phyloP scores from a whole-genome alignment of 2,888 invertebrate genomes.

The Germaria angustata region DNA sequence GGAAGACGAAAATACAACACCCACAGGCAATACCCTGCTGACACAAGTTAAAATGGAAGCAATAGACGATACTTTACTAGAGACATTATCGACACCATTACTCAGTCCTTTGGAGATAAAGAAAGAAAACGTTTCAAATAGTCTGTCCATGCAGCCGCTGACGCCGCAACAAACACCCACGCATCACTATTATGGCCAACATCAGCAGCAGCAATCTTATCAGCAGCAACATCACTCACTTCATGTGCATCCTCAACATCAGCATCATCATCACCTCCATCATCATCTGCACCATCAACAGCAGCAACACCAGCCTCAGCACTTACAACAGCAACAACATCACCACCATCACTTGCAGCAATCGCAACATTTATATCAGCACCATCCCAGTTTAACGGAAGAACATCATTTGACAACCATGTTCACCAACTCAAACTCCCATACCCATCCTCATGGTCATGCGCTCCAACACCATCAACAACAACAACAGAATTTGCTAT shows the following conservation, averaged over 20 bases:
- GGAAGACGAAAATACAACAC: conserved; percentile 30
- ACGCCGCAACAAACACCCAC: conserved; percentile 72
- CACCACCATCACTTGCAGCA: conserved; percentile 67
- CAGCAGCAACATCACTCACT: conserved; percentile 71
- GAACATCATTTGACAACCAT: conserved; percentile 55
- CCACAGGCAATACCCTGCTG: conserved; percentile 65
- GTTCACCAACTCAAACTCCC: conserved; percentile 61
- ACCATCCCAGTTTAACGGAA: conserved; percentile 77
- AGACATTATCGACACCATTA: conserved; percentile 85
- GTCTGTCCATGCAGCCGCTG: conserved; percentile 76
- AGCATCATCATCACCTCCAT: conserved; percentile 64
- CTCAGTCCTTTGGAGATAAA: conserved; percentile 90
- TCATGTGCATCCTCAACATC: conserved; percentile 70
- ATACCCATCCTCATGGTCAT: conserved; percentile 32
- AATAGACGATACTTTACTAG: conserved; percentile 84
- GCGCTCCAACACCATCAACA: conserved; percentile 69
- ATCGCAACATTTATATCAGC: conserved; percentile 76
- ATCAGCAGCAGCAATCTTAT: conserved; percentile 72
- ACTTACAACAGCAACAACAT: conserved; percentile 68
- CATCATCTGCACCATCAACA: conserved; percentile 64
- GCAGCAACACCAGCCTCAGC: conserved; percentile 69
- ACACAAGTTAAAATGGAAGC: conserved; percentile 89
- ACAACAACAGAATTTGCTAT: conserved; percentile 69
- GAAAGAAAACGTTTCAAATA: conserved; percentile 83
- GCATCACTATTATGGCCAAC: conserved; percentile 71